phyloP scores from a whole-genome alignment of 2,888 invertebrate genomes.

The Polia nebulosa region DNA sequence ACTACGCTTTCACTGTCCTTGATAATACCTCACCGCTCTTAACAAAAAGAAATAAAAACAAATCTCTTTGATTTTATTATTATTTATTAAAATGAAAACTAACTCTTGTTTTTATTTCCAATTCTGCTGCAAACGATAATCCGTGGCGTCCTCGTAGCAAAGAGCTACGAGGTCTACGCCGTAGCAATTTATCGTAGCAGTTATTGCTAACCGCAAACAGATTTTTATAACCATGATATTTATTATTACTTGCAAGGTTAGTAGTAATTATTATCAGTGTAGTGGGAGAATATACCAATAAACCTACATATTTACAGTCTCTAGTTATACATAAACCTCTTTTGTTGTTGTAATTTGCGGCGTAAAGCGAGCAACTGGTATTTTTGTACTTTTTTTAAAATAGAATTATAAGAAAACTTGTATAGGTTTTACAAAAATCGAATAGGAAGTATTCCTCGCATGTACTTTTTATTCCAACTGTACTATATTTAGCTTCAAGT shows the following conservation, averaged over 20 bases:
- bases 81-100: neutral
- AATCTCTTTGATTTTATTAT: neutral
- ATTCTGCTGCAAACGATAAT: conserved; percentile 2
- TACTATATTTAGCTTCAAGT: neutral
- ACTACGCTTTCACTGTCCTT: neutral
- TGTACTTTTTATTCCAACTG: neutral
- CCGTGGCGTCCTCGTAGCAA: conserved; percentile 10
- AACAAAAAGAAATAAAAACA: neutral
- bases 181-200: conserved; percentile 44
- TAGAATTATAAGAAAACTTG: too few species aligned
- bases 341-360: neutral
- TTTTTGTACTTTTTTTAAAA: neutral
- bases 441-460: neutral
- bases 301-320: neutral
- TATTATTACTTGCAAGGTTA: neutral
- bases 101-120: neutral
- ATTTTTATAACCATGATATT: neutral
- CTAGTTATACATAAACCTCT: neutral
- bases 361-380: conserved; percentile 10
- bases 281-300: neutral
- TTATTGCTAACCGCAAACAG: neutral
- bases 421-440: too few species aligned
- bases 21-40: neutral
- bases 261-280: neutral
- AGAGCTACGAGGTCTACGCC: conserved; percentile 50